Evolutionary conservation across 2,113 vertebrate species (phyloP).

Genomic region (Gavia stellata): DNA sequence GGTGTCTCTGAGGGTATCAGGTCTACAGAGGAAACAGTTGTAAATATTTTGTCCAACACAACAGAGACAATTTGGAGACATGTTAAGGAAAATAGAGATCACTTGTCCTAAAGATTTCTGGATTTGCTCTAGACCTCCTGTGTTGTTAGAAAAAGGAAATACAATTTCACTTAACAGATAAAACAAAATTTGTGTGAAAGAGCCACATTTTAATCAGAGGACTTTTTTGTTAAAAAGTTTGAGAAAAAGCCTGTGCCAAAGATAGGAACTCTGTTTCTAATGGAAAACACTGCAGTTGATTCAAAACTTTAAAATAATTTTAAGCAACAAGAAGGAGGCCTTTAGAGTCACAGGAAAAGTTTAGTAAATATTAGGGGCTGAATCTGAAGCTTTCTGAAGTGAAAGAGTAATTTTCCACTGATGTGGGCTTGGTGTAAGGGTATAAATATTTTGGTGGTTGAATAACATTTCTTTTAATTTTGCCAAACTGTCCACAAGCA

Average conservation of each 20-base stretch:
- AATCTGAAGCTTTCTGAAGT: neutral
- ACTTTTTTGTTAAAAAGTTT: slow-evolving; percentile 27
- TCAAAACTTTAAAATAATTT: neutral
- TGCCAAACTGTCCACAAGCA: neutral
- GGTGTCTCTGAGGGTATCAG: neutral
- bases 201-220: slow-evolving; percentile 24
- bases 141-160: slow-evolving; percentile 45
- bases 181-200: slow-evolving; percentile 30
- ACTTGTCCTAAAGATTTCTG: slow-evolving; percentile 31
- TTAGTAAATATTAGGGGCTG: neutral
- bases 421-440: neutral
- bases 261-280: neutral
- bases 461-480: neutral
- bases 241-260: neutral
- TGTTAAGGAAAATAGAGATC: slow-evolving; percentile 48
- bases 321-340: neutral
- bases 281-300: neutral
- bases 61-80: slow-evolving; percentile 29
- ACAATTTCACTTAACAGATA: slow-evolving; percentile 34
- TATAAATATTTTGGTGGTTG: neutral
- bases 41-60: slow-evolving; percentile 60
- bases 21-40: slow-evolving; percentile 27
- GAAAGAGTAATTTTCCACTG: neutral
- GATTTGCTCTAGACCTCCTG: slow-evolving; percentile 43
- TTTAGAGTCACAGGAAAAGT: neutral